Evolutionary conservation across 2,113 vertebrate genomes (phyloP).

Genomic region (Myrmophylax atrothorax): DNA sequence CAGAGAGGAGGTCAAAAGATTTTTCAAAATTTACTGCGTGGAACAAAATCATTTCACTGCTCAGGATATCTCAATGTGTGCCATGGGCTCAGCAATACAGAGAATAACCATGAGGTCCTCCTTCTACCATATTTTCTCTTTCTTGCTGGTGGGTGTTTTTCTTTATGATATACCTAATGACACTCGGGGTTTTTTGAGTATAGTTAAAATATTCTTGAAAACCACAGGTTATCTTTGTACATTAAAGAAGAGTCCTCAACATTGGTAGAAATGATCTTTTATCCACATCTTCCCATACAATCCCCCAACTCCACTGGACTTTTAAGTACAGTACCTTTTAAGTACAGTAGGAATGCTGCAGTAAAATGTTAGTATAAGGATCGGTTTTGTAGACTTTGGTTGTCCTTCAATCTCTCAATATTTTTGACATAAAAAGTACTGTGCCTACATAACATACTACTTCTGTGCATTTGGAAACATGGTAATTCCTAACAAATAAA

Average conservation of each 20-base stretch:
- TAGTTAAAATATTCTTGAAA: not conserved
- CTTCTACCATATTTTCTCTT: not conserved
- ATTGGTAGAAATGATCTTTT: not conserved
- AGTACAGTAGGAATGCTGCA: not conserved
- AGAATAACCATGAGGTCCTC: not conserved
- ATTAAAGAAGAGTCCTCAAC: not conserved
- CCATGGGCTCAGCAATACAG: not conserved
- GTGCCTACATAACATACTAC: not conserved
- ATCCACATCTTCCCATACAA: accelerated
- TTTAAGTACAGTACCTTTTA: not conserved
- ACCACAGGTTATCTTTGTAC: not conserved
- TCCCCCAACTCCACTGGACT: accelerated
- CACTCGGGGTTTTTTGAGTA: not conserved
- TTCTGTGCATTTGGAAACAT: not conserved
- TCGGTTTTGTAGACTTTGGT: not conserved
- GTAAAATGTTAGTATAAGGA: not conserved
- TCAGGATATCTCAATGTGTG: not conserved
- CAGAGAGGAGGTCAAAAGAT: not conserved
- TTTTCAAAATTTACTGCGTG: not conserved
- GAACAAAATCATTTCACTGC: not conserved
- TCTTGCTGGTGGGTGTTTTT: not conserved
- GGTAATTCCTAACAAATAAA: not conserved
- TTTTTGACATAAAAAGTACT: not conserved
- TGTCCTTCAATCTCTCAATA: not conserved
- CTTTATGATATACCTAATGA: not conserved